Evolutionary conservation across 2,888 invertebrate species (phyloP).

Genomic region (Chesias legatella): DNA sequence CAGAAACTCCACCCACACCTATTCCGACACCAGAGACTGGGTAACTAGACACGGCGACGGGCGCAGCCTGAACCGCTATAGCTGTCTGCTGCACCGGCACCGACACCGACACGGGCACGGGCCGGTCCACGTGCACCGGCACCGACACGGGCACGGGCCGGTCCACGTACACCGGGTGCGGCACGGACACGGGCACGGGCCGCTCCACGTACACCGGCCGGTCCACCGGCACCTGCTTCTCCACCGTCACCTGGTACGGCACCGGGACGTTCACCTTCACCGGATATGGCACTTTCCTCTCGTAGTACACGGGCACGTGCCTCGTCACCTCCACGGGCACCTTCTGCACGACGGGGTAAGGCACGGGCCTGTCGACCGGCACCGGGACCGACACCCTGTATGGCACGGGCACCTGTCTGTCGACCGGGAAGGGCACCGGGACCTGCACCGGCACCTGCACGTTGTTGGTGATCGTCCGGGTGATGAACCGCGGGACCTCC

Average conservation of each 20-base stretch:
- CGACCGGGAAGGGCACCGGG: constrained; percentile 72
- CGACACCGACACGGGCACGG: constrained; percentile 65
- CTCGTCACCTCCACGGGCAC: constrained; percentile 74
- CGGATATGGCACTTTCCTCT: constrained; percentile 71
- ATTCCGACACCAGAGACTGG: constrained; percentile 16
- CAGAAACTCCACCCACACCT: constrained; percentile 5
- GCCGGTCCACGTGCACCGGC: constrained; percentile 80
- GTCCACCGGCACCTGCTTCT: constrained; percentile 79
- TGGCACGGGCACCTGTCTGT: constrained; percentile 70
- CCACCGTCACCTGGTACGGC: constrained; percentile 81
- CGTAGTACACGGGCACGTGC: constrained; percentile 72
- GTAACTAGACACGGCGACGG: constrained; percentile 25
- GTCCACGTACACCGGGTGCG: constrained; percentile 78
- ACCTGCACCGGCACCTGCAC: constrained; percentile 72
- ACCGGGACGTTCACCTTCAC: constrained; percentile 74
- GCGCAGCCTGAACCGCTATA: constrained; percentile 19
- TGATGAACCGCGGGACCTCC: constrained; percentile 68
- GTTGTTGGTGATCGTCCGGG: constrained; percentile 67
- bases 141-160: constrained; percentile 81
- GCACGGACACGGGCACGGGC: constrained; percentile 69
- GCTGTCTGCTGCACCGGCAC: constrained; percentile 45
- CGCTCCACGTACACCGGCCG: constrained; percentile 81
- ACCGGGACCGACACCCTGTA: constrained; percentile 77
- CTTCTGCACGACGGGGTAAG: constrained; percentile 74
- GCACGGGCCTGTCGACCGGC: constrained; percentile 73